Evolutionary conservation across 2,113 vertebrate genomes (phyloP), one percentile per base, ranked within the genome.

Genomic region (Ceyx cyanopectus): DNA sequence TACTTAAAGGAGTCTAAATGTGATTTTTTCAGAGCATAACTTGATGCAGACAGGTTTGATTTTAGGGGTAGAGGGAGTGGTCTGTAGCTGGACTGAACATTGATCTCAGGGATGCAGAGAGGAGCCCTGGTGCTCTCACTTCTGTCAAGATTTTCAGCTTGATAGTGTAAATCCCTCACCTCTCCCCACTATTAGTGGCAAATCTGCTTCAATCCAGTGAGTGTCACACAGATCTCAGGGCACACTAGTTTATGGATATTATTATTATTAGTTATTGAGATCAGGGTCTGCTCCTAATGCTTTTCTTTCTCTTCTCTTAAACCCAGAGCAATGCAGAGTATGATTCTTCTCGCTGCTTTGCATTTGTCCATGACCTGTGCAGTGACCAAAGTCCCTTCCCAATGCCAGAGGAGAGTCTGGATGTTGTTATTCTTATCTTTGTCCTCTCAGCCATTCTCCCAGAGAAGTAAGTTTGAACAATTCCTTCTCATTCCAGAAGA

Each of bases 381-480:
- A 97, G 98, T 45, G 97, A 96, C 67, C 97, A 97, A 58, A 97
- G 97, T 56, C 90, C 92, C 72, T 99, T 98, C 94, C 99, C 99
- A 9, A 41, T 99, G 91, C 99, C 98, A 14, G 92, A 97, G 2
- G 96, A 96, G 81, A 99, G 97, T 90, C 97, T 99, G 43, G 98
- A 99, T 37, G 87, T 99, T 89, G 97, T 99, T 32, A 98, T 99
- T 89, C 98, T 99, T 68, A 99, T 99, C 96, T 99, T 99, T 94
- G 99, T 99, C 76, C 98, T 99, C 54, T 99, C 99, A 30, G 98
- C 99, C 2, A 84, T 99, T 95, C 98, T 98, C 96, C 99, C 99
- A 40, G 96, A 98, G 92, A 99, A 98, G 99, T 99, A 98, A 96
- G 98, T 97, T 78, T 34, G 61, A 77, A 54, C 58, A 68, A 82